Evolutionary conservation across 2,888 invertebrate species (phyloP), one percentile per base, ranked within the genome.

Genomic region (Dorcus parallelipipedus): DNA sequence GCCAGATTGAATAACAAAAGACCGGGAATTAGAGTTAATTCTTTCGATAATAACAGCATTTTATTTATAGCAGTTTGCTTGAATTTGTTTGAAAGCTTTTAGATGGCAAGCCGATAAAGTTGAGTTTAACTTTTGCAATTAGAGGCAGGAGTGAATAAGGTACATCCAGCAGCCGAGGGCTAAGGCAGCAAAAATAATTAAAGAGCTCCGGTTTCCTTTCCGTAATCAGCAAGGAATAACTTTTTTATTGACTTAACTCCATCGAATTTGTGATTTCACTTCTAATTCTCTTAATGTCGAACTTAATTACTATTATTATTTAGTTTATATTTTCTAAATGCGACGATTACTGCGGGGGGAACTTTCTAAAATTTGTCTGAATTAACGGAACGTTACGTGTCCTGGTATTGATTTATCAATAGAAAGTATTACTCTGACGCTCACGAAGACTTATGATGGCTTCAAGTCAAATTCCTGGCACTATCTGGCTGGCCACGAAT

Each of bases 211-310:
- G 47, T 43, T 54, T 49, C 58, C 52, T 51, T 52, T 53, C 58
- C 42, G 20, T 58, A 54, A 58, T 58, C 54, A 58, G 58, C 40
- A 51, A 54, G 45, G 54, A 58, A 58, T 54, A 58, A 58, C 50
- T 54, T 58, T 47, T 49, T 54, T 58, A 58, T 54, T 53, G 58
- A 58, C 58, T 58, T 51, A 54, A 33, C 53, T 53, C 41, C 38
- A 45, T 45, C 23, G 45, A 45, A 45, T 45, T 45, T 9, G 9
- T n/a, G 6, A 45, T 45, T 45, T 45, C 23, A 10, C 45, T 20
- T 23, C n/a, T 45, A 45, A 45, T 45, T 17, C 45, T 10, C 45
- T 23, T 23, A 45, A 20, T 33, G 45, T 17, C 20, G 10, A 20
- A 10, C 23, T 7, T 17, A 45, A 45, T 33, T 33, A 33, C 45